Percentiles rank a stretch among this genome's conserved stretches.
Conservation (phyloP, 2,797 vertebrate genomes). For the Lerista edwardsae region DNA sequence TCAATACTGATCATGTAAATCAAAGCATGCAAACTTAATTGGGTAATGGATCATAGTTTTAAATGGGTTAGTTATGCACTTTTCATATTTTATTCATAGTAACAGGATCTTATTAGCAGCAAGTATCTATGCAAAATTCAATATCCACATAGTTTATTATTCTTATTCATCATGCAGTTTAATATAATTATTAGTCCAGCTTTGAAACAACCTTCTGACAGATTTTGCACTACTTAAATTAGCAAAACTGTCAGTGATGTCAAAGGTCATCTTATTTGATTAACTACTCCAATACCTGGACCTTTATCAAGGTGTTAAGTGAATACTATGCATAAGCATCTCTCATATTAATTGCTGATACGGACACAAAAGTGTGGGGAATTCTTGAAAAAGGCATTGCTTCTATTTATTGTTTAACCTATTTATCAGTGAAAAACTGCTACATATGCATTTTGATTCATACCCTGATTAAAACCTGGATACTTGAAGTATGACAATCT, state of each 20-base stretch:
- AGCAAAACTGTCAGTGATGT: not conserved
- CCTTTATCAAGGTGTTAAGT: not conserved
- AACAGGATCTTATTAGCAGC: not conserved
- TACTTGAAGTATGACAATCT: conserved; percentile 9
- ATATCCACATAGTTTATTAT: conserved; percentile 7
- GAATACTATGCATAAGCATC: not conserved
- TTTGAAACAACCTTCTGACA: not conserved
- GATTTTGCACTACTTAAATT: not conserved
- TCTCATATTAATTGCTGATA: not conserved
- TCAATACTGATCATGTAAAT: not conserved
- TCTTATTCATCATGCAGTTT: not conserved
- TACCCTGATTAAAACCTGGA: not conserved
- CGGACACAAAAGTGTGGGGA: not conserved
- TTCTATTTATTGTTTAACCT: conserved; percentile 12
- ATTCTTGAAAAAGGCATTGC: not conserved
- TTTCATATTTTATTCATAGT: conserved; percentile 4
- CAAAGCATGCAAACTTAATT: not conserved
- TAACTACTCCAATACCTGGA: not conserved
- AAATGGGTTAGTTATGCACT: not conserved
- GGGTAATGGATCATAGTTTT: not conserved
- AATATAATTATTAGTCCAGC: not conserved
- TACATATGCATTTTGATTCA: not conserved
- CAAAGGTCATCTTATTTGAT: not conserved
- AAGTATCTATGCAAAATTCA: not conserved
- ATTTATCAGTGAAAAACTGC: not conserved